phyloP scores from a whole-genome alignment of 2,888 invertebrate species.

The Calameuta idolon region DNA sequence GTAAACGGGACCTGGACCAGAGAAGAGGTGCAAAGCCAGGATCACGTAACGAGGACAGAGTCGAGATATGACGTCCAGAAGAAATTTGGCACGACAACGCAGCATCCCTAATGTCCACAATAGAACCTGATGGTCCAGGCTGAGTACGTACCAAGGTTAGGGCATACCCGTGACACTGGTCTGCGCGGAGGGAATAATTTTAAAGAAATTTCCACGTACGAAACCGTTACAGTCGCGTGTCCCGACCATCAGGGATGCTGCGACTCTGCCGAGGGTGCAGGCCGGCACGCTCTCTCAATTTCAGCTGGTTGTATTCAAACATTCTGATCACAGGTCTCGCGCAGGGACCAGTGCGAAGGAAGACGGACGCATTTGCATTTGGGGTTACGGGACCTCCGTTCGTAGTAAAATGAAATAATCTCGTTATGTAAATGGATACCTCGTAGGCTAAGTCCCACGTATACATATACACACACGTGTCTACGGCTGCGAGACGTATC shows the following conservation, averaged over 20 bases:
- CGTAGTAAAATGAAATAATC: constrained; percentile 49
- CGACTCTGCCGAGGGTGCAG: neutral
- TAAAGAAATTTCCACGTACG: neutral
- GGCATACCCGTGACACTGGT: neutral
- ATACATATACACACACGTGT: neutral
- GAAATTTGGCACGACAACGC: neutral
- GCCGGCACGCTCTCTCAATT: neutral
- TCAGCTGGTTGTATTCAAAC: constrained; percentile 30
- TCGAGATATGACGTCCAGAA: neutral
- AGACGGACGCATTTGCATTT: constrained; percentile 41
- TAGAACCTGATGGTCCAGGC: neutral
- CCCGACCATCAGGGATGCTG: neutral
- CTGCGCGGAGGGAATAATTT: neutral
- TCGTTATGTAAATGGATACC: constrained; percentile 48
- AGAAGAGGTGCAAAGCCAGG: neutral
- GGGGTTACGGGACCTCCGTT: constrained; percentile 39
- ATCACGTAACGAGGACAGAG: neutral
- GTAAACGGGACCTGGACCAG: constrained; percentile 37
- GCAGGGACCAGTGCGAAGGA: constrained; percentile 21
- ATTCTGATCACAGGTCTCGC: constrained; percentile 45
- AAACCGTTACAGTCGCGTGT: neutral
- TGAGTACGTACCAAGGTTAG: neutral
- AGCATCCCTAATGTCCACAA: neutral
- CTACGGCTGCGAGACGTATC: constrained; percentile 7
- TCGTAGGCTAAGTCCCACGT: neutral